Evolutionary conservation across 1,140 invertebrate species (phyloP).

Genomic region (Formica exsecta): DNA sequence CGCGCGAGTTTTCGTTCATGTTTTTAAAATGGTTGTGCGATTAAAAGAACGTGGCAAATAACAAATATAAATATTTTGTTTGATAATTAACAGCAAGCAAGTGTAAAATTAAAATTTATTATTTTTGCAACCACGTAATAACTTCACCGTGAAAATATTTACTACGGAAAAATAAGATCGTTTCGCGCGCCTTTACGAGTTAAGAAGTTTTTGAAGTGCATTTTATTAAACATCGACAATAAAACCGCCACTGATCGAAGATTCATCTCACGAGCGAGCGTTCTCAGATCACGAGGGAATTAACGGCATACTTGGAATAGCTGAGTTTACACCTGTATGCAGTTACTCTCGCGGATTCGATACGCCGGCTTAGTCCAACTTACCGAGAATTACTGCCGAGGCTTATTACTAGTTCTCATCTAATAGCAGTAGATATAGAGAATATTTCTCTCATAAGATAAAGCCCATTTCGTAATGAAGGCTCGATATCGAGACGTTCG

Average conservation of each 20-base stretch:
- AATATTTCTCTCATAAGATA: conserved; percentile 23
- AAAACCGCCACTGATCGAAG: conserved; percentile 12
- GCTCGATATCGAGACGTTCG: conserved; percentile 3
- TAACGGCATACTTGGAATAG: conserved; percentile 44
- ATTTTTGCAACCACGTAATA: neutral
- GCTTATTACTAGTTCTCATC: conserved; percentile 39
- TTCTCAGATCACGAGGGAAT: conserved; percentile 27
- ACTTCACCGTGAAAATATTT: neutral
- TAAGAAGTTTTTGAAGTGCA: neutral
- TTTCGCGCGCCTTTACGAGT: neutral
- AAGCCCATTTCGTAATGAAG: conserved; percentile 10
- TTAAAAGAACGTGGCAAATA: neutral
- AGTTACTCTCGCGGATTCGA: conserved; percentile 56
- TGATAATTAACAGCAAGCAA: conserved; percentile 8
- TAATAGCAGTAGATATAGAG: conserved; percentile 22
- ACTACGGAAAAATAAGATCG: neutral
- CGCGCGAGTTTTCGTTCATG: neutral
- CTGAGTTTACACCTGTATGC: conserved; percentile 59
- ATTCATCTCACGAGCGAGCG: neutral
- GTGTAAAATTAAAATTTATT: neutral
- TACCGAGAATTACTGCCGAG: conserved; percentile 38
- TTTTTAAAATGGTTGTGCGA: neutral
- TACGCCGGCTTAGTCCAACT: conserved; percentile 56
- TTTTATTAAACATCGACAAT: conserved; percentile 25
- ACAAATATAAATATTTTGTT: neutral